Base-by-base conservation (phyloP, 2,888 invertebrate species). In the Minunthozetes semirufus region DNA sequence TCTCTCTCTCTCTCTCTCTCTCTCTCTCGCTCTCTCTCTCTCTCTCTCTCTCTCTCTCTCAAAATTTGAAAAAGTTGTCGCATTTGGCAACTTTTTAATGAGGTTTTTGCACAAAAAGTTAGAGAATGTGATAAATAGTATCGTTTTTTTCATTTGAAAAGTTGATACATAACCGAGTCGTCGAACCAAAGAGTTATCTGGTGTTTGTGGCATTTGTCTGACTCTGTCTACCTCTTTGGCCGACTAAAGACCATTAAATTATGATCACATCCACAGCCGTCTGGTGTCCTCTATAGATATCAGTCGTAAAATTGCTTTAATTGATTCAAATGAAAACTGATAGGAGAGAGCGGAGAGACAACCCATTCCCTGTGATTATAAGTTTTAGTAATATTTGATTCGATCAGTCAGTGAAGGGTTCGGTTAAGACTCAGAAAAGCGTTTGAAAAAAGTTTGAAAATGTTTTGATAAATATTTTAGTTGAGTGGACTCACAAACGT, bases 301-400 rank as follows among this genome's bases (percentile, higher is more conserved):
- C n/a, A 50, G 19, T 50, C 19, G 42, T 42, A 42, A 42, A 42
- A 42, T 1, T 42, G 42, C 11, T 42, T 42, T 42, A 42, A 42
- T 42, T 13, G 42, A 42, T 42, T 42, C 13, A 42, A 42, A 50
- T 50, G 19, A 50, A 50, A 50, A 50, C 5, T 50, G 19, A 19
- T n/a, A 50, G 19, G 19, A 50, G 22, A 22, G 25, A 25, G 22
- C 25, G 4, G 2, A 56, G 22, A 56, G 19, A 8, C 19, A 56
- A 56, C 13, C 56, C 22, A 22, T 56, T 56, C 9, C 22, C 11
- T 17, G 56, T 56, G 56, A 56, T 56, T 56, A 56, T 50, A 19
- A 22, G 27, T 59, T 59, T 19, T 59, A 59, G 6, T 29, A 61
- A 33, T 61, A n/a, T 61, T 29, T 61, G 61, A 53, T 53, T 53